A percentile compares a stretch with the other conserved stretches of the same genome.
Evolutionary conservation across 2,113 vertebrate species (phyloP).

Genomic region (Spea multiplicata): DNA sequence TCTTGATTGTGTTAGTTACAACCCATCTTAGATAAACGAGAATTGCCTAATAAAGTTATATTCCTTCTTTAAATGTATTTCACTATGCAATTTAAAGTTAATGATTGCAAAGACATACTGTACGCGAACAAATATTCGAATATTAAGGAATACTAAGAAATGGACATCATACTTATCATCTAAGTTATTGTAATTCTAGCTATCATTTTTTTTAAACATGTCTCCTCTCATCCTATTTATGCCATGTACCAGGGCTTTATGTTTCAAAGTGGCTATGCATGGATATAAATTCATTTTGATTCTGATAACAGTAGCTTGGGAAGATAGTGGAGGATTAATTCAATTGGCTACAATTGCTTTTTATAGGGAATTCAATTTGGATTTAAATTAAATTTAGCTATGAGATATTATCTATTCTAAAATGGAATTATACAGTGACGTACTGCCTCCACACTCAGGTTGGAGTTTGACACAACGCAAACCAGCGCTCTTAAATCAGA

Average conservation of each 20-base stretch:
- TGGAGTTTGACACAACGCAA: conserved; percentile 32
- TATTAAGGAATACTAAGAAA: too few species aligned
- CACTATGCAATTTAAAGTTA: too few species aligned
- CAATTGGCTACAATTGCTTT: conserved; percentile 41
- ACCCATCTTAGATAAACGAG: too few species aligned
- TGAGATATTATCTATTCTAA: conserved; percentile 43
- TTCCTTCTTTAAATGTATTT: too few species aligned
- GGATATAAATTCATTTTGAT: conserved; percentile 35
- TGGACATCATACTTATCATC: too few species aligned
- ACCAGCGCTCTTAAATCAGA: conserved; percentile 26
- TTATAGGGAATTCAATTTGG: conserved; percentile 45
- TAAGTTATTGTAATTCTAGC: not conserved
- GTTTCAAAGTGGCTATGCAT: conserved; percentile 15
- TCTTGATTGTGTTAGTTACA: too few species aligned
- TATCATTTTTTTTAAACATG: conserved; percentile 16
- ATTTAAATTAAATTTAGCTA: conserved; percentile 46
- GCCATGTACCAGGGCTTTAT: not conserved
- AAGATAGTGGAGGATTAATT: conserved; percentile 43
- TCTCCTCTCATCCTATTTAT: conserved; percentile 2
- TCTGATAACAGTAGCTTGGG: conserved; percentile 29
- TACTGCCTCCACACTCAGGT: conserved; percentile 25
- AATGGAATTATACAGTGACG: conserved; percentile 38
- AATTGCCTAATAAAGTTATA: too few species aligned
- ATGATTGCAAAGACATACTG: too few species aligned
- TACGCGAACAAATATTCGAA: too few species aligned